These are phyloP conservation scores for Trachelus stipa DNA, from an alignment of 2,888 invertebrate genomes.

Conservation along the genomic window DNA sequence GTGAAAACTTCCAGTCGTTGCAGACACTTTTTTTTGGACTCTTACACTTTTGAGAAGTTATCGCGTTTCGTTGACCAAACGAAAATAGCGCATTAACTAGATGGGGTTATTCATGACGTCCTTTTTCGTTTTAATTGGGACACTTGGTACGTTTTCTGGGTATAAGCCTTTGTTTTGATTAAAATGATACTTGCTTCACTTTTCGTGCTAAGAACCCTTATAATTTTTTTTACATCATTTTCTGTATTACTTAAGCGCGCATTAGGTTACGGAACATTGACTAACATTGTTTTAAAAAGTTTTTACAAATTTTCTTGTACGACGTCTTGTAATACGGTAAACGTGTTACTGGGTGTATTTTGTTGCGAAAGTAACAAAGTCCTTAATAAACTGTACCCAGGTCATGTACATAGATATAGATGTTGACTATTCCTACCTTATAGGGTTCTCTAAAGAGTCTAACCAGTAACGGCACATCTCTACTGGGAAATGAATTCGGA, in stretches of 20 bases:
- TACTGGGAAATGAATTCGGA: slow-evolving; percentile 4
- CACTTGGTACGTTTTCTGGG: background rate
- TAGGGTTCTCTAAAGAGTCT: background rate
- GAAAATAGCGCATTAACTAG: background rate
- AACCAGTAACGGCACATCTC: background rate
- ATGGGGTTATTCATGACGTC: background rate
- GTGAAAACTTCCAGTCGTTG: background rate
- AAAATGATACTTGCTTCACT: background rate
- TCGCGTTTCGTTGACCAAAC: background rate
- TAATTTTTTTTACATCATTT: no score
- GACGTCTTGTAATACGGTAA: background rate
- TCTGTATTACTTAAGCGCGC: background rate
- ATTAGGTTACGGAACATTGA: background rate
- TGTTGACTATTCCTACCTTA: background rate
- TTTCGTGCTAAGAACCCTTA: background rate
- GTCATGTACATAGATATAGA: background rate
- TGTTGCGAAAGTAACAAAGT: background rate
- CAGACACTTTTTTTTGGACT: background rate
- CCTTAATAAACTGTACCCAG: background rate
- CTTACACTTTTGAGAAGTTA: background rate
- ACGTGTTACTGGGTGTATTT: background rate
- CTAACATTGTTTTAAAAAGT: background rate
- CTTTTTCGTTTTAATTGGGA: background rate
- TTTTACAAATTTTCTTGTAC: background rate
- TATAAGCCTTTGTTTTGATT: background rate